phyloP scores from a whole-genome alignment of 2,888 invertebrate genomes.

The Drosophila ezoana region DNA sequence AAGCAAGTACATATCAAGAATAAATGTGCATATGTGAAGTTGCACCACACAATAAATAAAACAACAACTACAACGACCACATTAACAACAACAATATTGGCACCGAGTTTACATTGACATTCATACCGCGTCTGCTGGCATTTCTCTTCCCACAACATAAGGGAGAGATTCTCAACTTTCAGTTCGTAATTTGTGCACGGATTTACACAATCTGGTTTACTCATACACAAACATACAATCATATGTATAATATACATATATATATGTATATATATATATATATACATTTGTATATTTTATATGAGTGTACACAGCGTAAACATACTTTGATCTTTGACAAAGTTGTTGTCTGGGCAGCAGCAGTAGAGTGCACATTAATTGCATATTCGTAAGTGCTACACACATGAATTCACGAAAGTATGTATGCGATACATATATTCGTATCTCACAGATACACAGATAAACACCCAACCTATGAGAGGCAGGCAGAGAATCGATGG shows the following conservation, averaged over 20 bases:
- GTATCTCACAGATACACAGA: conserved; percentile 33
- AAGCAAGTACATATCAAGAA: conserved; percentile 17
- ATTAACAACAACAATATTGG: conserved; percentile 27
- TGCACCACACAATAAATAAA: conserved; percentile 39
- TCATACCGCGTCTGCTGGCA: conserved; percentile 43
- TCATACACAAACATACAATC: background rate
- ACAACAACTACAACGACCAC: conserved; percentile 27
- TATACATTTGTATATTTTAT: conserved; percentile 1
- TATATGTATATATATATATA: background rate
- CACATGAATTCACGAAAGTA: background rate
- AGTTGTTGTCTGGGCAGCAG: conserved; percentile 26
- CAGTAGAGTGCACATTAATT: conserved; percentile 45
- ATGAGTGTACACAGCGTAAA: conserved; percentile 13
- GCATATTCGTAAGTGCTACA: conserved; percentile 5
- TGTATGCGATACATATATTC: background rate
- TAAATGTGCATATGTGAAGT: conserved; percentile 27
- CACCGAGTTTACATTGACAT: conserved; percentile 54
- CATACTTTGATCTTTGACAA: conserved; percentile 53
- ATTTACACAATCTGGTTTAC: conserved; percentile 34
- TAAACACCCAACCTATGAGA: conserved; percentile 9
- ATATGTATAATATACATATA: background rate
- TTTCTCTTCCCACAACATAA: conserved; percentile 21
- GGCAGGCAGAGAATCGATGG: background rate
- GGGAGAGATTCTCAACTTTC: conserved; percentile 27
- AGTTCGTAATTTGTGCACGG: conserved; percentile 36